phyloP scores from a whole-genome alignment of 2,113 vertebrate genomes.

The Melierax canorus region DNA sequence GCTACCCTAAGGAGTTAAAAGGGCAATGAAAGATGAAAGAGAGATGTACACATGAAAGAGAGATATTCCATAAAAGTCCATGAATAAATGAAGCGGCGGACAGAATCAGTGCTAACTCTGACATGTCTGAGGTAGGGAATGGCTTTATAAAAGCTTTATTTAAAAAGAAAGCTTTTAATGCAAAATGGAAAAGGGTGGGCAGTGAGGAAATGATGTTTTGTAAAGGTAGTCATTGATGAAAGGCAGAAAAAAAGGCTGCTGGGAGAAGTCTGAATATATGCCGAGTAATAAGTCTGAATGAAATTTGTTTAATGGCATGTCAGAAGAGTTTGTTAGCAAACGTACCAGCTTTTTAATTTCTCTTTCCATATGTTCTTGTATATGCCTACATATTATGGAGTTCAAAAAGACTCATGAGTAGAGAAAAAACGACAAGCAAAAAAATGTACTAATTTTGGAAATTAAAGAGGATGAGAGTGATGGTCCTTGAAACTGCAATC shows the following conservation, averaged over 20 bases:
- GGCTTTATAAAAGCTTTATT: slow-evolving; percentile 33
- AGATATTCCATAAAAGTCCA: neutral
- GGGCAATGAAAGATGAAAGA: slow-evolving; percentile 37
- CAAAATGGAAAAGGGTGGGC: neutral
- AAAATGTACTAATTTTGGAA: neutral
- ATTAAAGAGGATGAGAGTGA: neutral
- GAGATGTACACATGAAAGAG: slow-evolving; percentile 20
- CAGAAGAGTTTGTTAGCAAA: neutral
- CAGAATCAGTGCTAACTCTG: neutral
- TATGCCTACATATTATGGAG: neutral
- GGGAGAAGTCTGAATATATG: neutral
- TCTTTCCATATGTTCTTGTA: neutral
- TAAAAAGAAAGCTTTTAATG: slow-evolving; percentile 45
- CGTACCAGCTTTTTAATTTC: neutral
- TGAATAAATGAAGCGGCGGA: slow-evolving; percentile 39
- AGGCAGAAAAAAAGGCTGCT: neutral
- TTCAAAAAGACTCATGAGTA: neutral
- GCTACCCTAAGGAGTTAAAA: slow-evolving; percentile 28
- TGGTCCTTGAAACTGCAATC: neutral
- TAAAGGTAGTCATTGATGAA: slow-evolving; percentile 10
- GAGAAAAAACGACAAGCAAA: neutral
- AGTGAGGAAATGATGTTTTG: neutral
- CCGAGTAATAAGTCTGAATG: neutral
- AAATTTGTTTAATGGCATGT: slow-evolving; percentile 19
- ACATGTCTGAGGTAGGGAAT: slow-evolving; percentile 1